phyloP scores from a whole-genome alignment of 1,140 invertebrate genomes.

The Diploscapter pachys region DNA sequence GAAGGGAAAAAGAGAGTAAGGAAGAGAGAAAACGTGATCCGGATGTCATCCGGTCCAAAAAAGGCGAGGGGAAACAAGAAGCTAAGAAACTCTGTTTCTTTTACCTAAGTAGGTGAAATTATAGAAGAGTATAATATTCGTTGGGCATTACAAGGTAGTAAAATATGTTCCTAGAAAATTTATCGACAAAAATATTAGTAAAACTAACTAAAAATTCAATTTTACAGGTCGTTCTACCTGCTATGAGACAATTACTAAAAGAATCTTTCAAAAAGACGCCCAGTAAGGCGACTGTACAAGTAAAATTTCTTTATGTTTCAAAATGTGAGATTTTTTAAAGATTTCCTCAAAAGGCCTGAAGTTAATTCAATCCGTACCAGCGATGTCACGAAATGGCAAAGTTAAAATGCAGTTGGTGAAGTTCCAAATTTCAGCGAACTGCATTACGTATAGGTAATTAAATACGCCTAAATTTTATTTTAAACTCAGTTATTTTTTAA shows the following conservation, averaged over 20 bases:
- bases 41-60: too few relatives aligned
- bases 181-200: too few relatives aligned
- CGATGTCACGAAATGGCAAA: constrained; percentile 64
- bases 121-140: not conserved
- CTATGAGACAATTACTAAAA: constrained; percentile 77
- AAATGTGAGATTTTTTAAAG: constrained; percentile 63
- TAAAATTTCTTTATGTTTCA: constrained; percentile 23
- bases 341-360: constrained; percentile 88
- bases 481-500: too few relatives aligned
- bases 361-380: constrained; percentile 74
- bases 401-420: constrained; percentile 71
- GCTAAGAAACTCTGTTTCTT: too few relatives aligned
- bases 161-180: too few relatives aligned
- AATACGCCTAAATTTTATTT: too few relatives aligned
- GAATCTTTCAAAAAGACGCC: constrained; percentile 80
- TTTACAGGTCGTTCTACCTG: constrained; percentile 69
- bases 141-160: not conserved
- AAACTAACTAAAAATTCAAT: not conserved
- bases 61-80: too few relatives aligned
- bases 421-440: constrained; percentile 88
- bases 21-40: too few relatives aligned
- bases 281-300: constrained; percentile 76
- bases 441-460: constrained; percentile 67
- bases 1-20: too few relatives aligned
- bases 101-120: not conserved